A percentile compares a stretch with the other conserved stretches of the same genome.
phyloP scores from a whole-genome alignment of 2,113 vertebrate species.

The Hystrix brachyura region DNA sequence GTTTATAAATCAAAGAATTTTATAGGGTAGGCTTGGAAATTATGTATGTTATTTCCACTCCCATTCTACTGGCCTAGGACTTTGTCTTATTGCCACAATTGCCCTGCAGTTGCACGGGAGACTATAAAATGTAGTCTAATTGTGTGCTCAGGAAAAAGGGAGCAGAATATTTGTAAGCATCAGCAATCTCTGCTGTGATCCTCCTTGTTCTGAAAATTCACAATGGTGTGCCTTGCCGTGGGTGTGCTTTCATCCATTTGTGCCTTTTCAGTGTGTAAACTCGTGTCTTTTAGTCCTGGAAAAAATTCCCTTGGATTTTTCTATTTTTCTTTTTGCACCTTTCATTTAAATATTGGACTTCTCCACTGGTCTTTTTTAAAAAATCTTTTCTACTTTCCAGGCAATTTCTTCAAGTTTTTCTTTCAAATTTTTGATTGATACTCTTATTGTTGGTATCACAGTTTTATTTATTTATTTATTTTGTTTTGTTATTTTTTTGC shows the following conservation, averaged over 20 bases:
- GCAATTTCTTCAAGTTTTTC: not conserved
- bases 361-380: not conserved
- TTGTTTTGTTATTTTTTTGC: too few species aligned
- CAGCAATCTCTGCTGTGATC: not conserved
- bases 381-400: not conserved
- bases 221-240: not conserved
- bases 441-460: not conserved
- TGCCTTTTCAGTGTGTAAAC: not conserved
- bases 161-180: not conserved
- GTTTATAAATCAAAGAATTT: not conserved
- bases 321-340: not conserved
- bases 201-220: not conserved
- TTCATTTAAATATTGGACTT: conserved; percentile 9
- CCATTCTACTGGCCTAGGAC: not conserved
- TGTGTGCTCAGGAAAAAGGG: not conserved
- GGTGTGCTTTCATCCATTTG: not conserved
- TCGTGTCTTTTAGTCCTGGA: not conserved
- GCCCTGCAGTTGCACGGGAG: not conserved
- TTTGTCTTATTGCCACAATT: not conserved
- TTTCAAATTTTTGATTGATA: not conserved
- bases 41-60: not conserved
- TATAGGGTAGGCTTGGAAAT: not conserved
- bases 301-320: not conserved
- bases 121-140: not conserved
- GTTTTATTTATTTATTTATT: not conserved